Conservation (phyloP, 2,888 invertebrate species). For the Lasioglossum villosulum region DNA sequence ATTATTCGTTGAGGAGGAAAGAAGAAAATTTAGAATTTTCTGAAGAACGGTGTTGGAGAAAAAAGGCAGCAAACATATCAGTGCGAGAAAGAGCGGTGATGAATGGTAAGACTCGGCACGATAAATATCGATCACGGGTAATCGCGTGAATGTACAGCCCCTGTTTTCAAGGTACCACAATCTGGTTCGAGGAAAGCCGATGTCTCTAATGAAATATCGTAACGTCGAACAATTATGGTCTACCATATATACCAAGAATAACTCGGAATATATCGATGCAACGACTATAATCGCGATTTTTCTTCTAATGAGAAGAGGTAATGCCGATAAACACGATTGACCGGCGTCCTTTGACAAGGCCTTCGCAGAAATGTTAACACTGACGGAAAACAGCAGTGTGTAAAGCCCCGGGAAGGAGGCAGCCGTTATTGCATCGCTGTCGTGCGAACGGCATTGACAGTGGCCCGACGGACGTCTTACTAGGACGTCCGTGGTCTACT, state of each 20-base stretch:
- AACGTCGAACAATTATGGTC: neutral
- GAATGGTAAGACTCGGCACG: conserved; percentile 9
- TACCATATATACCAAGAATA: neutral
- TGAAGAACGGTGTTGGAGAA: neutral
- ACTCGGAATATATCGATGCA: neutral
- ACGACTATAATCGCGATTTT: neutral
- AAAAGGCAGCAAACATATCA: neutral
- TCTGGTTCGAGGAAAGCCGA: neutral
- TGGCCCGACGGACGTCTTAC: conserved; percentile 12
- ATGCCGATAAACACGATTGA: conserved; percentile 17
- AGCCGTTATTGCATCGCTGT: conserved; percentile 52
- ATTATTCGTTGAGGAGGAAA: neutral
- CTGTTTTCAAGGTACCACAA: conserved; percentile 3
- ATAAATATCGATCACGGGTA: conserved; percentile 38
- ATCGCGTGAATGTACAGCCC: conserved; percentile 15
- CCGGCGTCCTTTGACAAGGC: neutral
- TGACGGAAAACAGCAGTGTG: conserved; percentile 40
- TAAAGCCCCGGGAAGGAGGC: conserved; percentile 51
- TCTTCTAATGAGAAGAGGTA: conserved; percentile 18
- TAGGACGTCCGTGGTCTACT: neutral
- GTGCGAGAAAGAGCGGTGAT: neutral
- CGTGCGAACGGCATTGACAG: conserved; percentile 15
- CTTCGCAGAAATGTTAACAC: neutral
- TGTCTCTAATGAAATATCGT: neutral
- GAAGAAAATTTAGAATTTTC: neutral